Percentiles rank a stretch among this genome's conserved stretches.
Evolutionary conservation across 2,113 vertebrate genomes (phyloP).

Genomic region (Sus scrofa): DNA sequence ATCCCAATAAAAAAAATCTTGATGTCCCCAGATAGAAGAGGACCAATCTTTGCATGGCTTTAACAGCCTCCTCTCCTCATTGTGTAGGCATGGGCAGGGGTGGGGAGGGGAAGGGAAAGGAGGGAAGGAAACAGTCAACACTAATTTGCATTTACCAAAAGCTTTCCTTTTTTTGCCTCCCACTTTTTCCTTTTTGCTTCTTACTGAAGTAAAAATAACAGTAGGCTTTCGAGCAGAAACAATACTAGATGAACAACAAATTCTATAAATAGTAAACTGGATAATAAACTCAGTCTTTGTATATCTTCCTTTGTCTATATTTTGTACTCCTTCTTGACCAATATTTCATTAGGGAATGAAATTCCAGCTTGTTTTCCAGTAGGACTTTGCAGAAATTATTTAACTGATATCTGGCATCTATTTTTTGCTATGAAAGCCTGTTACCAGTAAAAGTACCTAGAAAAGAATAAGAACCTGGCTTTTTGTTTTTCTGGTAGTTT

Average conservation of each 20-base stretch:
- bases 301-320: neutral
- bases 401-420: neutral
- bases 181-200: neutral
- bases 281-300: slow-evolving; percentile 8
- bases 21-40: neutral
- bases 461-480: neutral
- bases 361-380: neutral
- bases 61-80: neutral
- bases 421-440: slow-evolving; percentile 7
- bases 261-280: neutral
- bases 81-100: too few species aligned
- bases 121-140: neutral
- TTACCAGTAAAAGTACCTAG: slow-evolving; percentile 14
- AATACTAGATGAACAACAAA: slow-evolving; percentile 38
- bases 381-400: neutral
- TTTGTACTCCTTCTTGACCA: neutral
- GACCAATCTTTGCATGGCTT: neutral
- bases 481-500: neutral
- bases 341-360: slow-evolving; percentile 1
- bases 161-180: neutral
- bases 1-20: neutral
- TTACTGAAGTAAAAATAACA: slow-evolving; percentile 5
- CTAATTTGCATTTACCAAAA: neutral
- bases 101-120: too few species aligned
- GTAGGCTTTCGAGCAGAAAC: neutral